Conservation (phyloP, 2,113 vertebrate genomes). For the Morphnarchus princeps region DNA sequence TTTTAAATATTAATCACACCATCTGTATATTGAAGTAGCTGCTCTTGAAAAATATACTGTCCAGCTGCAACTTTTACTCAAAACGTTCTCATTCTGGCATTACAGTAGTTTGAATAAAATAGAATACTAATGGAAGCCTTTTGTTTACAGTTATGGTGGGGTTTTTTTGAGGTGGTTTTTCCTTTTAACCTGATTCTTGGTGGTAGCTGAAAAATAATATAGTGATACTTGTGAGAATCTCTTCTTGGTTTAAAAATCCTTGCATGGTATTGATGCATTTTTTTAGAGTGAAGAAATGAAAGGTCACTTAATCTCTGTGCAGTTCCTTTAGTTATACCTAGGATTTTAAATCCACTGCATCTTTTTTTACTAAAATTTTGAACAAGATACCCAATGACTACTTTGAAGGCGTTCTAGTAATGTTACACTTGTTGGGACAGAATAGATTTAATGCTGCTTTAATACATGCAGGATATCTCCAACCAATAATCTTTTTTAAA, state of each 20-base stretch:
- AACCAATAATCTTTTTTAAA: background rate
- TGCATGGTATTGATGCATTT: background rate
- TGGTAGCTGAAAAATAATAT: background rate
- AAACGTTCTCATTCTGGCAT: background rate
- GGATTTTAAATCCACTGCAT: background rate
- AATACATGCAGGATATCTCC: background rate
- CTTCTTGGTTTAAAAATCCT: background rate
- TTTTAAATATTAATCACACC: background rate
- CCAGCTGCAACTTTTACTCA: background rate
- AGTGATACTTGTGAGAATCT: background rate
- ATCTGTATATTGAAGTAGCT: background rate
- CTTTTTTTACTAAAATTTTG: background rate
- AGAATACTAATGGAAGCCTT: background rate
- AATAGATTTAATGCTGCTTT: background rate
- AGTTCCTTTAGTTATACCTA: background rate
- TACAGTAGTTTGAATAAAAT: background rate
- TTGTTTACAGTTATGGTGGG: background rate
- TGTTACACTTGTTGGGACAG: background rate
- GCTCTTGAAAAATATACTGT: background rate
- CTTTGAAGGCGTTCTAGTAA: background rate
- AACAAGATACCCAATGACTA: background rate
- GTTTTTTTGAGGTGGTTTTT: background rate
- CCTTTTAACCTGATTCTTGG: background rate
- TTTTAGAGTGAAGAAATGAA: background rate
- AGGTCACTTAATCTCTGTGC: background rate